Percentiles rank a stretch among this genome's conserved stretches.
phyloP scores from a whole-genome alignment of 1,140 invertebrate species.

The Odontomachus brunneus region DNA sequence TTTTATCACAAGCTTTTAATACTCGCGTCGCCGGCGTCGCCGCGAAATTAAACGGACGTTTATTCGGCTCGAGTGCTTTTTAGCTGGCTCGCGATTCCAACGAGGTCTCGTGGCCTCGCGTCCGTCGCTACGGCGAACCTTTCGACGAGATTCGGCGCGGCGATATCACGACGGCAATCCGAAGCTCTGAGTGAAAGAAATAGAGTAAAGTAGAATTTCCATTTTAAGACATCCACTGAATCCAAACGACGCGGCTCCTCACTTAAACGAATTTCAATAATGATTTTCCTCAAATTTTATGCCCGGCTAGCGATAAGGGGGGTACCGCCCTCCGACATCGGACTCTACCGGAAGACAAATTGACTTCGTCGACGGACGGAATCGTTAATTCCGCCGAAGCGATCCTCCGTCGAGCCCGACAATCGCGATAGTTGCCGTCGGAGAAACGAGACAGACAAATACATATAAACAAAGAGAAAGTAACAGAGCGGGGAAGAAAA shows the following conservation, averaged over 20 bases:
- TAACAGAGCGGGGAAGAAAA: not conserved
- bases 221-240: conserved; percentile 49
- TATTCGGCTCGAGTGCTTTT: conserved; percentile 26
- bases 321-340: not conserved
- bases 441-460: not conserved
- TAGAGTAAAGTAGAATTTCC: conserved; percentile 35
- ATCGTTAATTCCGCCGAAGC: conserved; percentile 35
- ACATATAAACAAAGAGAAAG: not conserved
- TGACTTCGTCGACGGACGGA: conserved; percentile 31
- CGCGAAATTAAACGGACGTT: conserved; percentile 38
- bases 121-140: not conserved
- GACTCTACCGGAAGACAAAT: conserved; percentile 29
- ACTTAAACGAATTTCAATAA: conserved; percentile 58
- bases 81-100: conserved; percentile 5
- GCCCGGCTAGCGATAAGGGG: conserved; percentile 8
- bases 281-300: conserved; percentile 58
- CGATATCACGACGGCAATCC: not conserved
- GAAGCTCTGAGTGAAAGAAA: conserved; percentile 29
- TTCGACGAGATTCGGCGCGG: not conserved
- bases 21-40: not conserved
- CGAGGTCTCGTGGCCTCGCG: not conserved
- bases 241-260: conserved; percentile 24
- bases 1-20: conserved; percentile 33
- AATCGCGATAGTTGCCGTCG: not conserved
- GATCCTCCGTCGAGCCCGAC: conserved; percentile 7